phyloP scores from a whole-genome alignment of 2,113 vertebrate genomes.

The Rhineura floridana region DNA sequence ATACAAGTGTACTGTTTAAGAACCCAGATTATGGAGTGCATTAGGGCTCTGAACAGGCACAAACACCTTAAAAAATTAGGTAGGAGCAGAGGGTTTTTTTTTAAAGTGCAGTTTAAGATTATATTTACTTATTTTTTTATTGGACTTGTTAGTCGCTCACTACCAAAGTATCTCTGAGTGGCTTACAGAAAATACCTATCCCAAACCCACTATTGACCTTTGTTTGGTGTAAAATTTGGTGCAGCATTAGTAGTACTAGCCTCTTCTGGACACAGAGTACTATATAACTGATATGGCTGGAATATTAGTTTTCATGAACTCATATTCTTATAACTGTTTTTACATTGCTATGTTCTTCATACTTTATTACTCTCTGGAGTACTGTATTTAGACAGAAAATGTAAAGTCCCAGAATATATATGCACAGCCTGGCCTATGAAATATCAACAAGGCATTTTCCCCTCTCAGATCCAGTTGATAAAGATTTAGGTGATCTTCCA shows the following conservation, averaged over 20 bases:
- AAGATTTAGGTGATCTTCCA: slow-evolving; percentile 13
- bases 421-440: slow-evolving; percentile 10
- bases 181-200: background rate
- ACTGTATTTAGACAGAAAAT: slow-evolving; percentile 20
- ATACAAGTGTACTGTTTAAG: background rate
- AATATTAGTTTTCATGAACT: background rate
- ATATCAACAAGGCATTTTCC: fast-evolving
- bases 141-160: background rate
- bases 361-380: slow-evolving; percentile 20
- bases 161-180: background rate
- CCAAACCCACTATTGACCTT: background rate
- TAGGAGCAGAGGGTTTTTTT: background rate
- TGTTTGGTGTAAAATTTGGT: background rate
- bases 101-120: no score
- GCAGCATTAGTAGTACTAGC: background rate
- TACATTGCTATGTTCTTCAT: background rate
- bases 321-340: background rate
- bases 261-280: background rate
- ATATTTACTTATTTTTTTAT: no score
- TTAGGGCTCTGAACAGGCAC: background rate
- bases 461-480: slow-evolving; percentile 9
- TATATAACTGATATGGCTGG: background rate
- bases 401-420: slow-evolving; percentile 7
- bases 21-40: background rate
- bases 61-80: background rate